These are phyloP conservation scores for Caenorhabditis sinica DNA, from an alignment of 2,888 invertebrate genomes.

Conservation along the genomic window DNA sequence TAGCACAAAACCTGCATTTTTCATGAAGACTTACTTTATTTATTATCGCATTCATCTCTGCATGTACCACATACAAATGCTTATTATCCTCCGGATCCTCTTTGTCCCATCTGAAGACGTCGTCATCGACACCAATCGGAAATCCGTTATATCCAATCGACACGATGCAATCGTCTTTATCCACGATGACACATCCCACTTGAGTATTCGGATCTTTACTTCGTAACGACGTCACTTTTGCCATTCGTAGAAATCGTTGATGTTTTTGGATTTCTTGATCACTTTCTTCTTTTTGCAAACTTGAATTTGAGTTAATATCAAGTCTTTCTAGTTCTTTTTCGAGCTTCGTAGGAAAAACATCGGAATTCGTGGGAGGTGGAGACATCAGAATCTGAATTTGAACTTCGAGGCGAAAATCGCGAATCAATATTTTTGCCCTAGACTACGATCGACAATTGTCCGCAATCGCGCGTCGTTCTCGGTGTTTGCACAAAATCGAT, in stretches of 20 bases:
- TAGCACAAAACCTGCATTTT: not conserved
- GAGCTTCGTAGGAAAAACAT: not conserved
- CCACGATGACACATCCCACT: conserved; percentile 94
- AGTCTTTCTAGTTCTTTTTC: conserved; percentile 8
- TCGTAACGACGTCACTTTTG: conserved; percentile 66
- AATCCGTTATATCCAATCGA: conserved; percentile 95
- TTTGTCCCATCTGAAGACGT: conserved; percentile 93
- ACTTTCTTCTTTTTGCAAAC: not conserved
- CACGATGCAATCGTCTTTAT: conserved; percentile 91
- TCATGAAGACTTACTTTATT: conserved; percentile 87
- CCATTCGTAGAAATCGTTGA: conserved; percentile 50
- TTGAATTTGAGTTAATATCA: conserved; percentile 11
- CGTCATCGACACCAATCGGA: conserved; percentile 93
- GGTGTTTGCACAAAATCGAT: conserved; percentile 52
- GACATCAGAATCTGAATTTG: not conserved
- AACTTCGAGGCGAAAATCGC: conserved; percentile 5
- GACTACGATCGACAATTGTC: conserved; percentile 15
- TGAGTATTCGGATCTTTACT: conserved; percentile 74
- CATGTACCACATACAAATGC: conserved; percentile 90
- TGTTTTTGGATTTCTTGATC: conserved; percentile 28
- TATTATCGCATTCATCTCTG: conserved; percentile 96
- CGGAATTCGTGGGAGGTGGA: not conserved
- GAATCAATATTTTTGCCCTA: not conserved
- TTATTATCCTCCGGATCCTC: conserved; percentile 83
- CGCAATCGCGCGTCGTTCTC: conserved; percentile 36